These are phyloP conservation scores for Exaiptasia diaphana DNA, from an alignment of 64 coral and sea anemone species.

Conservation along the genomic window DNA sequence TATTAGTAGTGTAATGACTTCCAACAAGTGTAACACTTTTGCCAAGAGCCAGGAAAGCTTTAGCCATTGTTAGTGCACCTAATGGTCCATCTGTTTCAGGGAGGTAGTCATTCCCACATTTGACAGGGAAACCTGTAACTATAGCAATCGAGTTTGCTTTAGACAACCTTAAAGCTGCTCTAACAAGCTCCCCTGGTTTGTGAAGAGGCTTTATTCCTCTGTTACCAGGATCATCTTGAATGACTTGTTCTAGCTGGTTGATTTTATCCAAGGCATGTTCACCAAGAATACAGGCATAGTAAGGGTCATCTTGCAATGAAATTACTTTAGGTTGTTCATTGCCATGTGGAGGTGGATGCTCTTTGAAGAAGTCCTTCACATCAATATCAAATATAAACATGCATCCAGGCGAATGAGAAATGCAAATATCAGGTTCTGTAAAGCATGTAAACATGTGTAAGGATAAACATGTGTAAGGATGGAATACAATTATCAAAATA, in stretches of 20 bases:
- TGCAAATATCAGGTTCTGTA: slow-evolving; percentile 26
- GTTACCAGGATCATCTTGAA: slow-evolving; percentile 69
- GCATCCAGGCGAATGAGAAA: slow-evolving; percentile 32
- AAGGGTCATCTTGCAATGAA: slow-evolving; percentile 35
- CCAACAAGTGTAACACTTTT: slow-evolving; percentile 70
- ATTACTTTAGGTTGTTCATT: slow-evolving; percentile 50
- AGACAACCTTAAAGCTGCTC: slow-evolving; percentile 63
- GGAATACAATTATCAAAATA: not conserved
- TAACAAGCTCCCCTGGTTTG: slow-evolving; percentile 58
- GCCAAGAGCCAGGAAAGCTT: slow-evolving; percentile 72
- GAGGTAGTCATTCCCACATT: not conserved
- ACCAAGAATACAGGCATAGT: slow-evolving; percentile 39
- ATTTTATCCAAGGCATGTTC: slow-evolving; percentile 26
- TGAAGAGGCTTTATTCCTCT: slow-evolving; percentile 71
- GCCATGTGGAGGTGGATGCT: slow-evolving; percentile 14
- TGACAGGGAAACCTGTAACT: slow-evolving; percentile 70
- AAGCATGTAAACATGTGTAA: not conserved
- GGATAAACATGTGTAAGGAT: too few relatives aligned
- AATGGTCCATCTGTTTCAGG: slow-evolving; percentile 81
- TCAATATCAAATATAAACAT: slow-evolving; percentile 41
- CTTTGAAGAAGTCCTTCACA: slow-evolving; percentile 27
- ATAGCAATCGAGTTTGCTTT: slow-evolving; percentile 62
- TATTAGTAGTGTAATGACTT: slow-evolving; percentile 40
- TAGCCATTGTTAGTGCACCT: slow-evolving; percentile 64
- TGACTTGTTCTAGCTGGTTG: slow-evolving; percentile 38